phyloP scores from a whole-genome alignment of 1,140 invertebrate genomes.

The Gryllus bimaculatus region DNA sequence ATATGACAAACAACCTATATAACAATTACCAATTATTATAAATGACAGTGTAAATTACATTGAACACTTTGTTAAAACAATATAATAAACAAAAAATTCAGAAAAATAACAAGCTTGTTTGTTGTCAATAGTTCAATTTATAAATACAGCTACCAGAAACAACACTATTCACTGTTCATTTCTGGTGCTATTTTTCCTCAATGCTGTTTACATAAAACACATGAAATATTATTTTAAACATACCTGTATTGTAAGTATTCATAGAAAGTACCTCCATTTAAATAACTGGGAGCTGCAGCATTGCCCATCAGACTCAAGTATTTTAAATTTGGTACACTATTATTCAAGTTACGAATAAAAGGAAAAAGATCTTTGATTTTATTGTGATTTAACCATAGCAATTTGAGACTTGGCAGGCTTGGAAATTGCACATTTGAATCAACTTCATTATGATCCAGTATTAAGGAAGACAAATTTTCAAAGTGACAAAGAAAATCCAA shows the following conservation, averaged over 20 bases:
- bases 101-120: no score
- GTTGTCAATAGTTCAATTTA: no score
- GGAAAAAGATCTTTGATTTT: slow-evolving; percentile 55
- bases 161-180: no score
- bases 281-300: slow-evolving; percentile 59
- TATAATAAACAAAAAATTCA: no score
- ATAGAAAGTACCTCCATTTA: slow-evolving; percentile 61
- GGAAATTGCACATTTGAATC: slow-evolving; percentile 54
- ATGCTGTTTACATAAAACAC: background rate
- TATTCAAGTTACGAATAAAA: slow-evolving; percentile 54
- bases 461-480: slow-evolving; percentile 55
- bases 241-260: slow-evolving; percentile 72
- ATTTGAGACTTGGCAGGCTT: slow-evolving; percentile 51
- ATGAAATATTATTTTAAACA: slow-evolving; percentile 21
- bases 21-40: background rate
- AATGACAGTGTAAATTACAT: slow-evolving; percentile 8
- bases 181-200: background rate
- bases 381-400: slow-evolving; percentile 72
- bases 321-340: slow-evolving; percentile 53
- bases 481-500: slow-evolving; percentile 57
- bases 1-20: slow-evolving; percentile 50
- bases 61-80: background rate
- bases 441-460: slow-evolving; percentile 63
- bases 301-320: slow-evolving; percentile 72
- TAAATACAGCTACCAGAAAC: no score